Evolutionary conservation across 2,113 vertebrate genomes (phyloP).

Genomic region (Phalacrocorax pelagicus): DNA sequence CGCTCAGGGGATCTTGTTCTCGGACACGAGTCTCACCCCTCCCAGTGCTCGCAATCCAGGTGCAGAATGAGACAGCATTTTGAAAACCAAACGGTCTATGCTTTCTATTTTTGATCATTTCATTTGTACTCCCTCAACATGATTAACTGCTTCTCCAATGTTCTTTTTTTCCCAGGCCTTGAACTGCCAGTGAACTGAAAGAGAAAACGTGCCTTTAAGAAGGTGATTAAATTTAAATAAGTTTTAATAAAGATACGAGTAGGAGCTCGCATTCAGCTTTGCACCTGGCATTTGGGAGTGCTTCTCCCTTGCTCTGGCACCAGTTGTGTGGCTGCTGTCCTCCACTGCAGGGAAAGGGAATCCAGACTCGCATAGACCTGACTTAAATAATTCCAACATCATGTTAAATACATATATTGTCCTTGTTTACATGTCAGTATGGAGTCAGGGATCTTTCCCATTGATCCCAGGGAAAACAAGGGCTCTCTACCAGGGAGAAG

Average conservation of each 20-base stretch:
- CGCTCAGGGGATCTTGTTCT: background rate
- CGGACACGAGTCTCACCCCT: background rate
- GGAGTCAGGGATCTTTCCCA: background rate
- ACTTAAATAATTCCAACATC: background rate
- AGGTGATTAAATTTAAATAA: background rate
- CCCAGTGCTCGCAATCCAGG: background rate
- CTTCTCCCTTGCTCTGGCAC: background rate
- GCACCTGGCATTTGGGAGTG: background rate
- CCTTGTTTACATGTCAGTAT: background rate
- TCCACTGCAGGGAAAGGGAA: background rate
- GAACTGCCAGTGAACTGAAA: background rate
- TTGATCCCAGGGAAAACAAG: background rate
- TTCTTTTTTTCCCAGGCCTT: background rate
- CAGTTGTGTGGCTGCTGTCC: background rate
- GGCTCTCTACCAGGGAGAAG: background rate
- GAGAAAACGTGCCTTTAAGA: background rate
- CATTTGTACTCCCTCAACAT: background rate
- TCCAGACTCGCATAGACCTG: background rate
- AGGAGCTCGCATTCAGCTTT: background rate
- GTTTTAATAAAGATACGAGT: background rate
- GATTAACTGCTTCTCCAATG: slow-evolving; percentile 13
- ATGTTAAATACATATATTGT: background rate
- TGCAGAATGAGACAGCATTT: background rate
- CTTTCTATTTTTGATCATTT: slow-evolving; percentile 46
- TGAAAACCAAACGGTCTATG: background rate